phyloP scores from a whole-genome alignment of 2,888 invertebrate genomes.

The Cyrtodaria siliqua region DNA sequence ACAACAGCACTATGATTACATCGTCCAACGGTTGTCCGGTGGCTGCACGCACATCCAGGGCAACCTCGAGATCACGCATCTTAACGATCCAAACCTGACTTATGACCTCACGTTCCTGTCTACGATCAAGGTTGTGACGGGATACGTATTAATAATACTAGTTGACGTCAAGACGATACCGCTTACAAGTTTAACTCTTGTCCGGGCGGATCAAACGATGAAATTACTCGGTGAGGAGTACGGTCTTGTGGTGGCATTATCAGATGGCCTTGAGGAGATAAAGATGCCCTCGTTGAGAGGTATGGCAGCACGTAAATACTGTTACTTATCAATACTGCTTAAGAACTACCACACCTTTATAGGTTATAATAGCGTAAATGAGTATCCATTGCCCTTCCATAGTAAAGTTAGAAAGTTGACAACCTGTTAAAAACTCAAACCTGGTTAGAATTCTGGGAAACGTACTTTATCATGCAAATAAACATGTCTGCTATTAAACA shows the following conservation, averaged over 20 bases:
- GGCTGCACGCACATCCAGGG: conserved; percentile 99
- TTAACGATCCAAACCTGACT: conserved; percentile 88
- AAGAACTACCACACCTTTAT: no score
- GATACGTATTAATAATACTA: conserved; percentile 95
- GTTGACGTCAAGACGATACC: conserved; percentile 92
- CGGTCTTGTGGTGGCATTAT: conserved; percentile 78
- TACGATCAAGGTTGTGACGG: conserved; percentile 96
- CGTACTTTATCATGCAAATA: no score
- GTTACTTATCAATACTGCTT: no score
- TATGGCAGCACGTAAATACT: no score
- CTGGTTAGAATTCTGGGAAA: no score
- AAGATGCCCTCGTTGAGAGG: conserved; percentile 78
- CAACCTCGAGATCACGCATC: conserved; percentile 98
- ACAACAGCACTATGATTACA: no score
- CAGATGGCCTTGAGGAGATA: conserved; percentile 78
- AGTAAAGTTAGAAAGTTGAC: no score
- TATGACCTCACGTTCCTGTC: conserved; percentile 96
- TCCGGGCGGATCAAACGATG: conserved; percentile 96
- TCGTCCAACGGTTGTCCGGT: conserved; percentile 89
- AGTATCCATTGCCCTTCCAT: no score
- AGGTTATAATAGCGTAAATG: no score
- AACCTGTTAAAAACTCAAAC: no score
- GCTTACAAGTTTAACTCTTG: conserved; percentile 95
- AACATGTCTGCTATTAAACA: no score
- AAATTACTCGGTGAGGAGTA: conserved; percentile 88